Base-by-base conservation (phyloP, 1,140 invertebrate species). In the Drosophila yakuba region DNA sequence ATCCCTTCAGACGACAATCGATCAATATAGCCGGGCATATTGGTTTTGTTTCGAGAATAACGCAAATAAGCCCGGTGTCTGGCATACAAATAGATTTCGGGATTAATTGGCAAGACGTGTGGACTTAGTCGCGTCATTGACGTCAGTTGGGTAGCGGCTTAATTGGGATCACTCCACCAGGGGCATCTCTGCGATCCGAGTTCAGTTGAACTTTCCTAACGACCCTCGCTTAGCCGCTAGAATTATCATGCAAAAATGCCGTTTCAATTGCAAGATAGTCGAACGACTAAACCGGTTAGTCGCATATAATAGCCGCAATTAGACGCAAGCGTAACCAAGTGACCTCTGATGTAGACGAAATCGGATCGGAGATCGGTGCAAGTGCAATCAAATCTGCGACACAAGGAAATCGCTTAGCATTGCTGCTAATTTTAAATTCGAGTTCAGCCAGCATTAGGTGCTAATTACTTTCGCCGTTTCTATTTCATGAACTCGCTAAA, bases 221-320 rank as follows among this genome's bases (percentile, higher is more conserved):
- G 51, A 58, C 63, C 73, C 77, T 59, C 62, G 55, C 32, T 58
- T 55, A 58, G 61, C 43, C 38, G 57, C 36, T 61, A 35, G 32
- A 68, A 79, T 88, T 84, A 71, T 64, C 57, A 88, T 89, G 83
- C 83, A 89, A 89, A 89, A 88, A 88, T 89, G 80, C 68, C 68
- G 84, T 83, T 74, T 77, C 51, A 73, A 66, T 83, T 83, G 60
- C 66, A 72, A 80, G 66, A 72, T 56, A 61, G 58, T 71, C 41
- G 38, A 63, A 55, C 67, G 48, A 67, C 39, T 55, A 41, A 44
- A 74, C 68, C 38, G 68, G 71, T 56, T 79, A 44, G 56, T 23
- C 63, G 17, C 63, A 68, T 78, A 64, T 83, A 79, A 84, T 77
- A 73, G 56, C 61, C 36, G 67, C 77, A 80, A 84, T 84, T 84